Evolutionary conservation across 2,797 vertebrate genomes (phyloP).

Genomic region (Poeciliopsis presidionis): DNA sequence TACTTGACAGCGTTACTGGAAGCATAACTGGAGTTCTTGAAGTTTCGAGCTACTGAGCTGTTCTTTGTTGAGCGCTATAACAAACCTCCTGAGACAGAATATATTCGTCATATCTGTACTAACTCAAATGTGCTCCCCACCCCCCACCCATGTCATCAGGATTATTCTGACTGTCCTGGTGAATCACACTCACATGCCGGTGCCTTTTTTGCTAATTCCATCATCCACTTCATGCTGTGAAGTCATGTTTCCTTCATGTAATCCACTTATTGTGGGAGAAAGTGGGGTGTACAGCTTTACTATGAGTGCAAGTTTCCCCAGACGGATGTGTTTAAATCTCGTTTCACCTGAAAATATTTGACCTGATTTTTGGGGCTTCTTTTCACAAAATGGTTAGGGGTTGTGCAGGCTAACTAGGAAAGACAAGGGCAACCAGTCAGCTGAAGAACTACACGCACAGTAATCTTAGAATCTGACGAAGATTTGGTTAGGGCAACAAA

Average conservation of each 20-base stretch:
- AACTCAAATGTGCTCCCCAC: background rate
- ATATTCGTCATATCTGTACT: background rate
- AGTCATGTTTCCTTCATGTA: conserved; percentile 24
- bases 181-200: conserved; percentile 1
- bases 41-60: conserved; percentile 18
- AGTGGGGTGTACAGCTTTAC: conserved; percentile 3
- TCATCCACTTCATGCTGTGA: conserved; percentile 21
- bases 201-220: conserved; percentile 21
- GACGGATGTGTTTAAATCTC: conserved; percentile 6
- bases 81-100: conserved; percentile 4
- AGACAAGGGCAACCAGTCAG: background rate
- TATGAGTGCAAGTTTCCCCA: conserved; percentile 4
- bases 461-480: conserved; percentile 12
- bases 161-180: conserved; percentile 16
- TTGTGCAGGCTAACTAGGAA: conserved; percentile 8
- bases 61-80: conserved; percentile 28
- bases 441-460: background rate
- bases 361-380: conserved; percentile 36
- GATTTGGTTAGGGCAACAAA: conserved; percentile 15
- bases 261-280: conserved; percentile 1
- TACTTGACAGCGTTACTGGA: conserved; percentile 2
- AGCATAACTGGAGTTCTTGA: conserved; percentile 21
- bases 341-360: conserved; percentile 58
- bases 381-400: conserved; percentile 17
- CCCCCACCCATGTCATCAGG: conserved; percentile 4